Percentiles rank a stretch among this genome's conserved stretches.
Evolutionary conservation across 2,888 invertebrate species (phyloP).

Genomic region (Tridacna crocea): DNA sequence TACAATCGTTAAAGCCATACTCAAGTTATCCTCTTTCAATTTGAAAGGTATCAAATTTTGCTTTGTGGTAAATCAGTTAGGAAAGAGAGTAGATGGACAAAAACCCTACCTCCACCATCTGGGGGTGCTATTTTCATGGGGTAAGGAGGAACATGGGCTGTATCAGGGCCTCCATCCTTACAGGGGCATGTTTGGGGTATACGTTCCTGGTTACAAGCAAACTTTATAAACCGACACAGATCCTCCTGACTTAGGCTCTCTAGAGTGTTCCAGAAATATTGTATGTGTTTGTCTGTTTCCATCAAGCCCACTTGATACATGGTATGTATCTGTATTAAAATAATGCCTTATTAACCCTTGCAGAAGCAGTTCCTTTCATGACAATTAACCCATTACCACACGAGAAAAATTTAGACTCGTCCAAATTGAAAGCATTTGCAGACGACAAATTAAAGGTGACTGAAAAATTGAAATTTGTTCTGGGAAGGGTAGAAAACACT

Average conservation of each 20-base stretch:
- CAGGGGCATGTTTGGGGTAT: conserved; percentile 83
- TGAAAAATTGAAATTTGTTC: too few relatives aligned
- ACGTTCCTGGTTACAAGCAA: conserved; percentile 84
- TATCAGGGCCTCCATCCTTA: conserved; percentile 79
- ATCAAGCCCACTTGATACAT: conserved; percentile 84
- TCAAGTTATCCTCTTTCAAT: too few relatives aligned
- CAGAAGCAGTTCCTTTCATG: too few relatives aligned
- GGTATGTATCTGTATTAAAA: conserved; percentile 78
- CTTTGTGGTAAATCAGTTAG: too few relatives aligned
- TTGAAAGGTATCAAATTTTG: too few relatives aligned
- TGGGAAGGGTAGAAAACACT: too few relatives aligned
- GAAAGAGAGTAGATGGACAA: not conserved
- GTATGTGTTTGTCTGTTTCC: conserved; percentile 82
- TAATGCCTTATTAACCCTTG: too few relatives aligned
- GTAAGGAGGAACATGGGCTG: conserved; percentile 83
- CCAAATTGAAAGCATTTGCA: too few relatives aligned
- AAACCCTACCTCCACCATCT: conserved; percentile 70
- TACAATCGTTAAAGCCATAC: too few relatives aligned
- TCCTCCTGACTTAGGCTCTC: conserved; percentile 81
- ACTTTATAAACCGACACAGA: conserved; percentile 82
- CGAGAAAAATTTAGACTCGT: too few relatives aligned
- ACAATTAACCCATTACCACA: too few relatives aligned
- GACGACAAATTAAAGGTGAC: too few relatives aligned
- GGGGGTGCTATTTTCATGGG: conserved; percentile 84
- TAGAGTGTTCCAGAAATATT: conserved; percentile 83